Conservation (phyloP, 1,140 invertebrate species). For the Physella acuta region DNA sequence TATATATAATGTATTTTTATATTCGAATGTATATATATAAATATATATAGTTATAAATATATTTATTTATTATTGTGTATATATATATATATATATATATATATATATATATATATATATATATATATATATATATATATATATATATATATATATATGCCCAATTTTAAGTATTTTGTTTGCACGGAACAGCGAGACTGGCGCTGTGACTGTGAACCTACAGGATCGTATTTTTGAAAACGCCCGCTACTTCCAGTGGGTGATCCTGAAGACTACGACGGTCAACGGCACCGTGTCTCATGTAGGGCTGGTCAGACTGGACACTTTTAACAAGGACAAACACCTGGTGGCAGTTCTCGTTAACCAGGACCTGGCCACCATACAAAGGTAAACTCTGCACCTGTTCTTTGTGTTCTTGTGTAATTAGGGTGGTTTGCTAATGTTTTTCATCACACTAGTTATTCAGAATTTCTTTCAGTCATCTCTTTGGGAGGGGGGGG, state of each 20-base stretch:
- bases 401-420: too few species aligned
- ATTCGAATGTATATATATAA: too few species aligned
- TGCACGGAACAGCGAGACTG: neutral
- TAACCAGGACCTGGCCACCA: neutral
- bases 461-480: too few species aligned
- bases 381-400: too few species aligned
- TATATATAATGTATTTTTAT: neutral
- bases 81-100: neutral
- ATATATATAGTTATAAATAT: neutral
- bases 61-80: neutral
- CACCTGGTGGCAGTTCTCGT: slow-evolving; percentile 12
- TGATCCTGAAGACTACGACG: neutral
- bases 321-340: slow-evolving; percentile 22
- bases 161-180: neutral
- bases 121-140: too few species aligned
- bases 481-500: too few species aligned
- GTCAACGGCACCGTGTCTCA: neutral
- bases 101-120: too few species aligned
- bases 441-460: too few species aligned
- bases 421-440: too few species aligned
- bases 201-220: neutral
- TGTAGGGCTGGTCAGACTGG: slow-evolving; percentile 18
- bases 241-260: slow-evolving; percentile 25
- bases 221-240: slow-evolving; percentile 1
- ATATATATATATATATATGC: neutral